Conservation (phyloP, 2,113 vertebrate species). For the Chaetops frenatus region DNA sequence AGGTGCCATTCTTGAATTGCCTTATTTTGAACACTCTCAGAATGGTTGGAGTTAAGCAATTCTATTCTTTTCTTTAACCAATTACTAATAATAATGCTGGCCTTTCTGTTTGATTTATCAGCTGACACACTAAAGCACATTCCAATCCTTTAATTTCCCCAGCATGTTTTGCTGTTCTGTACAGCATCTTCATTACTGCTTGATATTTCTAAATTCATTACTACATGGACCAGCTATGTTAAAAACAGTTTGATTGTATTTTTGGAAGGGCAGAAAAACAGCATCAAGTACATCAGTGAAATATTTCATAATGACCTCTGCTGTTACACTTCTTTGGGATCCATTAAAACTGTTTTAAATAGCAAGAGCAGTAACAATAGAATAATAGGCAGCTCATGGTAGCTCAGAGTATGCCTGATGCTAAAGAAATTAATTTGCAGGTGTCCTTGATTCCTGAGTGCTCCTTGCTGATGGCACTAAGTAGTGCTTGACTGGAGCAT, state of each 20-base stretch:
- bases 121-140: not conserved
- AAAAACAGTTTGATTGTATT: conserved; percentile 29
- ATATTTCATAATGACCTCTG: conserved; percentile 24
- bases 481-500: not conserved
- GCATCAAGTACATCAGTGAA: not conserved
- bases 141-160: not conserved
- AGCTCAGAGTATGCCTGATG: not conserved
- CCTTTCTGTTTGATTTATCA: not conserved
- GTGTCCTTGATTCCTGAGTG: not conserved
- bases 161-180: conserved; percentile 2
- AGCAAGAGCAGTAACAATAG: not conserved
- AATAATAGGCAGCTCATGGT: not conserved
- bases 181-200: not conserved
- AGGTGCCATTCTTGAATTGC: not conserved
- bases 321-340: conserved; percentile 1
- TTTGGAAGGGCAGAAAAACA: conserved; percentile 28
- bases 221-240: conserved; percentile 26
- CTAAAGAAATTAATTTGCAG: not conserved
- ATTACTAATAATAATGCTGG: not conserved
- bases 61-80: not conserved
- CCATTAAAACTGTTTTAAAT: not conserved
- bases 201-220: conserved; percentile 4
- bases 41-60: not conserved
- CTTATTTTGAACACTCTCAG: not conserved
- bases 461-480: not conserved